Base-by-base conservation (phyloP, 1,140 invertebrate genomes). In the Maconellicoccus hirsutus region DNA sequence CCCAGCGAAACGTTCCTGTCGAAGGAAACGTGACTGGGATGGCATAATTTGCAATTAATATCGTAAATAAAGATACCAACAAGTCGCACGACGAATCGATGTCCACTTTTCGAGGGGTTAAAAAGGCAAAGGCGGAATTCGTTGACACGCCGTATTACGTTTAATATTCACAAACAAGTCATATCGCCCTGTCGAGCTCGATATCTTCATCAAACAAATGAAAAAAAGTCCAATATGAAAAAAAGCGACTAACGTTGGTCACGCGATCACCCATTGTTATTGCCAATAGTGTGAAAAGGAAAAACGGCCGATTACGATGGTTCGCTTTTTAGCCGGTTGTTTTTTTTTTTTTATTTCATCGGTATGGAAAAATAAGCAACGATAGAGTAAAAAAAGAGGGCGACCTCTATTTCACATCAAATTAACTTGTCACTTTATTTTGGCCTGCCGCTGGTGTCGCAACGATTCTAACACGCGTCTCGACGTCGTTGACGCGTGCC, bases 121-220 rank as follows among this genome's bases (percentile, higher is more conserved):
- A 6, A 33, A 3, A 33, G 3, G 29, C 3, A 33, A 12, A 33
- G 29, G 29, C 29, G 52, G 21, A n/a, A 7, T 59, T 4, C 61
- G 61, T 66, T 66, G 61, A 66, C 61, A 26, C 61, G 61, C 22
- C 25, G 61, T 26, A 66, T 66, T 66, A 66, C 42, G 42, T 52
- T 52, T 52, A 52, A 52, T 52, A 52, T 52, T 52, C 42, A 19
- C 42, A 52, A 52, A 52, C 42, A 52, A 52, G 42, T 52, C 42
- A 52, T 52, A 52, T 52, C 42, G 42, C 42, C 29, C 29, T 33
- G 42, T 52, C 42, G 42, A 52, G 42, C 42, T 8, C 61, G 22
- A 66, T 66, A 66, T 66, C 61, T 66, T 66, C 25, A 66, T 66
- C 61, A 66, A 66, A 66, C 61, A 66, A 66, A 66, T 23, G 25